Evolutionary conservation across 2,888 invertebrate species (phyloP).

Genomic region (Acleris literana): DNA sequence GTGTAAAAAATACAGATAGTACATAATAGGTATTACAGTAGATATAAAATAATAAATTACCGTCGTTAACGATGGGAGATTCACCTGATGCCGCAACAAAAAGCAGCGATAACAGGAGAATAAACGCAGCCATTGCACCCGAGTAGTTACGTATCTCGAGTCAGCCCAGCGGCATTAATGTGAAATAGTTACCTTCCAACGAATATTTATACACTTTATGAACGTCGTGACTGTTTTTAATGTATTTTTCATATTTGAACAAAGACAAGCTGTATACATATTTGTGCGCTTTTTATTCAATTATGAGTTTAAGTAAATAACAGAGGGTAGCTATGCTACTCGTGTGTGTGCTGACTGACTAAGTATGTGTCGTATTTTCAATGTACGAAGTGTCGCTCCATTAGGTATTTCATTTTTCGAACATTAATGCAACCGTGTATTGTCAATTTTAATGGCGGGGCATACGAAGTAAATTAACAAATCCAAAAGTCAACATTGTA

Average conservation of each 20-base stretch:
- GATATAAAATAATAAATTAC: slow-evolving; percentile 4
- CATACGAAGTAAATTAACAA: too few relatives aligned
- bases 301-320: too few relatives aligned
- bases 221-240: slow-evolving; percentile 7
- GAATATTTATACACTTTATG: slow-evolving; percentile 18
- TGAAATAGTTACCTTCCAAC: neutral
- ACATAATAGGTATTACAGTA: too few relatives aligned
- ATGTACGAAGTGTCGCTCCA: too few relatives aligned
- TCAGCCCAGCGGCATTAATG: neutral
- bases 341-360: too few relatives aligned
- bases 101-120: neutral
- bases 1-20: too few relatives aligned
- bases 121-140: slow-evolving; percentile 3
- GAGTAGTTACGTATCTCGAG: slow-evolving; percentile 13
- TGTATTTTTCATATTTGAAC: slow-evolving; percentile 15
- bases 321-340: too few relatives aligned
- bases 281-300: neutral
- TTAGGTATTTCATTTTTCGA: too few relatives aligned
- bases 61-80: slow-evolving; percentile 4
- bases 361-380: too few relatives aligned
- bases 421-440: too few relatives aligned
- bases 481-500: too few relatives aligned
- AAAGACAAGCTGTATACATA: slow-evolving; percentile 10
- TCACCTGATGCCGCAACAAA: slow-evolving; percentile 1
- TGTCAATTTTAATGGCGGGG: too few relatives aligned